A percentile compares a stretch with the other conserved stretches of the same genome.
Evolutionary conservation across 2,888 invertebrate species (phyloP).

Genomic region (Ormyrus labotus): DNA sequence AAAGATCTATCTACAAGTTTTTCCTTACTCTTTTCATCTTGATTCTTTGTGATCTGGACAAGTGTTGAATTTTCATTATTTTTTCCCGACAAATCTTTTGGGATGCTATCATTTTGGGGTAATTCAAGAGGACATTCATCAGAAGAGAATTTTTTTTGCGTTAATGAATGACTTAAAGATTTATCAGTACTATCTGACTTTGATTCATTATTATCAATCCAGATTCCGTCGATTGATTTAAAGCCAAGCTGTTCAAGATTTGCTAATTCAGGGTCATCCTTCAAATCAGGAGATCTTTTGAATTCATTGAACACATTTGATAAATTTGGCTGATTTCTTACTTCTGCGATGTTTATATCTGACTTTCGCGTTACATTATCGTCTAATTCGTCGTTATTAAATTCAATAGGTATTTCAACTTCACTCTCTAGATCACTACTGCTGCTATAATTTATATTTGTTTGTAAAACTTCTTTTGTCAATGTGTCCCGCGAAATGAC

Average conservation of each 20-base stretch:
- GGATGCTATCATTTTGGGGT: not conserved
- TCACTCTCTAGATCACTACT: slow-evolving; percentile 49
- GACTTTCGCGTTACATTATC: slow-evolving; percentile 28
- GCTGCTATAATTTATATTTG: slow-evolving; percentile 21
- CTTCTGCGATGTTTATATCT: slow-evolving; percentile 29
- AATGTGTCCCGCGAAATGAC: slow-evolving; percentile 44
- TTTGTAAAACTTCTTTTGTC: slow-evolving; percentile 10
- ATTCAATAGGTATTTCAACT: slow-evolving; percentile 44
- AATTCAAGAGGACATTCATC: not conserved
- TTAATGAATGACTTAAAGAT: not conserved
- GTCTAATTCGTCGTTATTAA: slow-evolving; percentile 40
- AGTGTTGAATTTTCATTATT: not conserved
- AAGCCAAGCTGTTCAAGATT: not conserved
- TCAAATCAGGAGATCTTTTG: slow-evolving; percentile 4
- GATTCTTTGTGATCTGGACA: not conserved
- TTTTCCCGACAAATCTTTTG: not conserved
- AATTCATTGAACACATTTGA: slow-evolving; percentile 32
- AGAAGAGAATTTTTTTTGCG: slow-evolving; percentile 3
- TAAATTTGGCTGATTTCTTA: slow-evolving; percentile 8
- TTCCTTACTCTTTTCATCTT: not conserved
- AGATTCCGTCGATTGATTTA: slow-evolving; percentile 10
- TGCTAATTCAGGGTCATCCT: too few relatives aligned
- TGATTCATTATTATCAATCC: not conserved
- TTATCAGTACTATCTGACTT: not conserved
- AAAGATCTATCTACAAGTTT: not conserved